Conservation (phyloP, 1,140 invertebrate genomes). For the Odontomachus brunneus region DNA sequence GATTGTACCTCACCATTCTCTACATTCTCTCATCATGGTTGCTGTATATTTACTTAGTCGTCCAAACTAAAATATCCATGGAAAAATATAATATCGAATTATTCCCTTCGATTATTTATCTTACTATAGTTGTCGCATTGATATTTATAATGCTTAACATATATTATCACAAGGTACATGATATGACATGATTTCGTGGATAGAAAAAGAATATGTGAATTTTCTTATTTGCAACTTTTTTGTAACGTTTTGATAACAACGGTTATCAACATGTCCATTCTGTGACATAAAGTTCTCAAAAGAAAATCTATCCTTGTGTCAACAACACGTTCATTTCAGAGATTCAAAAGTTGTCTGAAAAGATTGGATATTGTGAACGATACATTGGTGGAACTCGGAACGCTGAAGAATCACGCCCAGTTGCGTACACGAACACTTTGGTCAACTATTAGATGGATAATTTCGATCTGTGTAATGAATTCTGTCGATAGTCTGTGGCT, state of each 20-base stretch:
- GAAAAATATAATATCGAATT: not conserved
- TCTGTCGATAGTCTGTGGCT: not conserved
- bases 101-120: too few relatives aligned
- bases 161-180: too few relatives aligned
- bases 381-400: constrained; percentile 31
- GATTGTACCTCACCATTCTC: not conserved
- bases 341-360: constrained; percentile 25
- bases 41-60: not conserved
- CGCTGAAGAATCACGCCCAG: not conserved
- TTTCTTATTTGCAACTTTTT: too few relatives aligned
- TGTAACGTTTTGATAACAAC: not conserved
- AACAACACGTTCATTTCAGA: not conserved
- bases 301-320: not conserved
- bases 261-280: not conserved
- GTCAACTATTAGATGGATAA: not conserved
- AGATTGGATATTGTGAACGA: constrained; percentile 20
- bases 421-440: constrained; percentile 7
- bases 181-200: too few relatives aligned
- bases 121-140: not conserved
- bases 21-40: constrained; percentile 14
- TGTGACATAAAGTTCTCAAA: not conserved
- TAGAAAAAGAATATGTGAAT: too few relatives aligned
- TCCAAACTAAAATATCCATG: not conserved
- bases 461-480: not conserved
- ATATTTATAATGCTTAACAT: not conserved